Base-by-base conservation (phyloP, 2,797 vertebrate species). In the Acanthopagrus latus region DNA sequence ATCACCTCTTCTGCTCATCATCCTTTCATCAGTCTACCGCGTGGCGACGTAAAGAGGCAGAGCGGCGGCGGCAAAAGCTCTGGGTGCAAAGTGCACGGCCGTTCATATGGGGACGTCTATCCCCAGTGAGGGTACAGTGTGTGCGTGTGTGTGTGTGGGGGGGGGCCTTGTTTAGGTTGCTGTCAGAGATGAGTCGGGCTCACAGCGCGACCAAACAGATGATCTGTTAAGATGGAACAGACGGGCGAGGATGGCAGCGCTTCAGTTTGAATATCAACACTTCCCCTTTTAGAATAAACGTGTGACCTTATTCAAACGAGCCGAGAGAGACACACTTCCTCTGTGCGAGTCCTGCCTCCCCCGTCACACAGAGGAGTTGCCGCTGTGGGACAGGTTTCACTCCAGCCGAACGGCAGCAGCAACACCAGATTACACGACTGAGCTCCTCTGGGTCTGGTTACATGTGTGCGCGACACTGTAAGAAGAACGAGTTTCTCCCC, bases 231-330 rank as follows among this genome's bases (percentile, higher is more conserved):
- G 69, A 71, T n/a, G 46, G 80, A 84, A 44, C 83, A 83, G 85
- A 81, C 74, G 74, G 70, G 47, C 3, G 14, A 82, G 44, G 56
- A 64, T 56, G 56, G 80, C 78, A 66, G 68, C 70, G 73, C 60
- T 62, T 74, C 74, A 74, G 78, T 89, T 89, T 82, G 85, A 88
- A 88, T 75, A 86, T 84, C 71, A 89, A 82, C 83, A 86, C 88
- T 91, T 92, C 86, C 89, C 66, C 76, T 90, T 91, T 93, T 80
- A 78, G 72, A 81, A 80, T 48, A 50, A 81, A 85, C 10, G 57
- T 76, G 70, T 69, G 81, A 81, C 86, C 71, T 76, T 76, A 86
- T 85, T 85, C 80, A 91, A 88, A 89, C 2, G 21, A 80, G 56
- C 69, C 1, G 16, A 80, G 79, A 74, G 71, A 77, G 47, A 65